A percentile compares a stretch with the other conserved stretches of the same genome.
phyloP scores from a whole-genome alignment of 2,797 vertebrate genomes.

The Chrosomus eos region DNA sequence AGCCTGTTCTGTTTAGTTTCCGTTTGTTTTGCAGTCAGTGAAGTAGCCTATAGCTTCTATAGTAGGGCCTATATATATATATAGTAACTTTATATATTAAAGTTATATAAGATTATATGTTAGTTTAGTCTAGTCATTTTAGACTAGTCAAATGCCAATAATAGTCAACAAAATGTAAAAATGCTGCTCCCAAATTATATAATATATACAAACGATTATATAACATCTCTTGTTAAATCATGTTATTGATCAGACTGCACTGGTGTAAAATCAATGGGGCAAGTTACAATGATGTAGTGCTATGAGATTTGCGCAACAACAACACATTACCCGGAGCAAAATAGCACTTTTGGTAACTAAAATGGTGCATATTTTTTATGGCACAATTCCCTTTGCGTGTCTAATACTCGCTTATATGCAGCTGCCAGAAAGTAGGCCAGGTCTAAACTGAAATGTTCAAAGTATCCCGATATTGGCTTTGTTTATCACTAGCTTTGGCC shows the following conservation, averaged over 20 bases:
- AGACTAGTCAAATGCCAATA: too few relatives aligned
- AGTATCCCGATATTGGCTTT: slow-evolving; percentile 21
- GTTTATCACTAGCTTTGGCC: slow-evolving; percentile 20
- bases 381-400: background rate
- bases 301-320: background rate
- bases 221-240: background rate
- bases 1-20: too few relatives aligned
- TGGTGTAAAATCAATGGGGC: background rate
- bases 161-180: background rate
- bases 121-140: too few relatives aligned
- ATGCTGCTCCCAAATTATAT: background rate
- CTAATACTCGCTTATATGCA: background rate
- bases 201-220: too few relatives aligned
- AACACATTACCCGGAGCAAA: background rate
- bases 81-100: too few relatives aligned
- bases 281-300: background rate
- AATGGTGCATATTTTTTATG: background rate
- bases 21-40: too few relatives aligned
- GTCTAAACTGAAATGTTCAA: slow-evolving; percentile 22
- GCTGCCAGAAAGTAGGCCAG: background rate
- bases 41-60: too few relatives aligned
- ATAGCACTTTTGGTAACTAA: slow-evolving; percentile 2
- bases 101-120: too few relatives aligned
- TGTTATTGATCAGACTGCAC: background rate
- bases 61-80: too few relatives aligned